These are phyloP conservation scores for Cuniculus paca DNA, from an alignment of 2,797 vertebrate species.

Conservation along the genomic window DNA sequence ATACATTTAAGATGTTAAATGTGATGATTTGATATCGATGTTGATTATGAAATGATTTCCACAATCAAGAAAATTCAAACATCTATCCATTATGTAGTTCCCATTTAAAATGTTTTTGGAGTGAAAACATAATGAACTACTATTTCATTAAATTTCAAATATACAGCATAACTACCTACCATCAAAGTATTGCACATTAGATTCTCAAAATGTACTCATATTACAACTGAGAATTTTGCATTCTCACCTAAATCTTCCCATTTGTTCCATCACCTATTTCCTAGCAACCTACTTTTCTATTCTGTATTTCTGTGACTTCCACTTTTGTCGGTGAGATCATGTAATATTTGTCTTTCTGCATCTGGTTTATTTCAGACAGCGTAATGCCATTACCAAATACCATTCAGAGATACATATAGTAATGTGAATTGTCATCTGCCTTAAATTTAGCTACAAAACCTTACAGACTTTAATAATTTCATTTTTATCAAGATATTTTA, in stretches of 20 bases:
- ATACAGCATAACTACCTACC: rapidly evolving
- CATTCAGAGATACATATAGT: background rate
- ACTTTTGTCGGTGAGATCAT: background rate
- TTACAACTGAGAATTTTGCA: background rate
- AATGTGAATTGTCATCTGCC: background rate
- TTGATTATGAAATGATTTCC: background rate
- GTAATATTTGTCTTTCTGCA: background rate
- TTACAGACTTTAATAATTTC: background rate
- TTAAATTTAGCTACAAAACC: background rate
- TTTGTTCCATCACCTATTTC: background rate
- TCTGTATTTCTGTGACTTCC: background rate
- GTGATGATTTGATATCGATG: background rate
- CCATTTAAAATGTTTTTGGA: background rate
- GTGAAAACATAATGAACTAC: background rate
- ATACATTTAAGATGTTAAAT: background rate
- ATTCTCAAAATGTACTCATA: background rate
- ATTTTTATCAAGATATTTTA: background rate
- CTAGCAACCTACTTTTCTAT: background rate
- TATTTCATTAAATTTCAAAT: background rate
- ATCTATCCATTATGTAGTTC: background rate
- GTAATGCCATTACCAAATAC: background rate
- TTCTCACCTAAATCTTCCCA: background rate
- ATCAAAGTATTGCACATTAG: background rate
- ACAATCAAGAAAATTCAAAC: background rate
- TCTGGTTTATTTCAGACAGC: background rate